These are phyloP conservation scores for Perca flavescens DNA, from an alignment of 2,113 vertebrate genomes.

Conservation along the genomic window DNA sequence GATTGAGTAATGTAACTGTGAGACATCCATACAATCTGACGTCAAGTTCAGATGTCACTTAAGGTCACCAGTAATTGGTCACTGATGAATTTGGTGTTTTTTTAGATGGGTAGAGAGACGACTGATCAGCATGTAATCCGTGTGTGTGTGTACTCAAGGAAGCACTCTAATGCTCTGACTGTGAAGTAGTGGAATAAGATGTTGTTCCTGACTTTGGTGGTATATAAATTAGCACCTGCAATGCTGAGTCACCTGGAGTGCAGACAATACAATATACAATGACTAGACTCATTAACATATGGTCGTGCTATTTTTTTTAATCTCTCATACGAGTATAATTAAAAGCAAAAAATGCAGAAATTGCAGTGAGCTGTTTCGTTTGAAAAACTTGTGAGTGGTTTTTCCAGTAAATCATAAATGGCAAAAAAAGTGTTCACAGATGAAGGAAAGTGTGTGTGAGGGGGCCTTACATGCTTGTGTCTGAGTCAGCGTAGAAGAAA, in stretches of 20 bases:
- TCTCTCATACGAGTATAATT: neutral
- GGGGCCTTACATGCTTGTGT: neutral
- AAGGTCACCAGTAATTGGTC: slow-evolving; percentile 54
- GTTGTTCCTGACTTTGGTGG: slow-evolving; percentile 11
- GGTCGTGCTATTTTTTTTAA: slow-evolving; percentile 5
- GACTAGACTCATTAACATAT: slow-evolving; percentile 15
- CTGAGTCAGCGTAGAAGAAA: slow-evolving; percentile 1
- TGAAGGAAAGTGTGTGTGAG: neutral
- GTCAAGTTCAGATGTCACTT: slow-evolving; percentile 46
- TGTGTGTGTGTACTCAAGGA: slow-evolving; percentile 22
- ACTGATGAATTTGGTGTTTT: slow-evolving; percentile 56
- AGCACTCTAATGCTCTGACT: slow-evolving; percentile 46
- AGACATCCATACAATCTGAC: slow-evolving; percentile 15
- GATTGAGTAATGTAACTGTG: neutral
- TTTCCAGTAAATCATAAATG: neutral
- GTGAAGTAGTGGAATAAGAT: slow-evolving; percentile 40
- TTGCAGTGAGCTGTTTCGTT: neutral
- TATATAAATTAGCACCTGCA: slow-evolving; percentile 48
- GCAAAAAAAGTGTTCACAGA: neutral
- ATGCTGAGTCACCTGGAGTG: slow-evolving; percentile 38
- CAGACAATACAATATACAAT: slow-evolving; percentile 20
- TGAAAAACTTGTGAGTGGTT: neutral
- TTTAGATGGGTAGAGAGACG: neutral
- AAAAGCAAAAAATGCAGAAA: neutral
- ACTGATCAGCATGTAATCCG: slow-evolving; percentile 55